phyloP scores from a whole-genome alignment of 2,797 vertebrate species.

The Pyrrhura leucotis region DNA sequence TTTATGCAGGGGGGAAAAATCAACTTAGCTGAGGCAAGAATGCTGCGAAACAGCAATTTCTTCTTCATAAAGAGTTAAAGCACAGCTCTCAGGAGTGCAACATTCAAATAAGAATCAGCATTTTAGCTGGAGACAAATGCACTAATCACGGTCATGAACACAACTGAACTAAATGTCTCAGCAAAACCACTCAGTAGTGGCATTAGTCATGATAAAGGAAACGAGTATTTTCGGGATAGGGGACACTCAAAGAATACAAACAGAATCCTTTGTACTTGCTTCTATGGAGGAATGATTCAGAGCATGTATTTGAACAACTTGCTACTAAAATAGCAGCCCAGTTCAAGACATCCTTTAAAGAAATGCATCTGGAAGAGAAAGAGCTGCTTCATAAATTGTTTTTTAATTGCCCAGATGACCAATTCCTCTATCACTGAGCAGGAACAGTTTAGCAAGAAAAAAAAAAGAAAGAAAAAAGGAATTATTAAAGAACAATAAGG shows the following conservation, averaged over 20 bases:
- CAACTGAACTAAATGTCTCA: conserved; percentile 41
- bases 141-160: conserved; percentile 9
- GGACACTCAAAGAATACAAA: conserved; percentile 25
- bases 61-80: background rate
- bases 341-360: background rate
- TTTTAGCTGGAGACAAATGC: conserved; percentile 56
- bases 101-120: conserved; percentile 49
- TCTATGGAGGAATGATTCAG: background rate
- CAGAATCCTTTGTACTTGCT: conserved; percentile 35
- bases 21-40: background rate
- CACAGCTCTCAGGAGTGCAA: background rate
- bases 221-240: conserved; percentile 13
- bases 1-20: background rate
- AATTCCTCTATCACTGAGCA: background rate
- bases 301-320: background rate
- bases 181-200: conserved; percentile 34
- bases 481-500: background rate
- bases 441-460: background rate
- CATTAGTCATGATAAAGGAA: conserved; percentile 62
- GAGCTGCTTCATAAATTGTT: background rate
- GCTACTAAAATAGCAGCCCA: conserved; percentile 17
- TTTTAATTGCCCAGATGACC: conserved; percentile 21
- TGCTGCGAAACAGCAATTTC: background rate
- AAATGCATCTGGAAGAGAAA: background rate
- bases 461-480: background rate